These are phyloP conservation scores for Oncorhynchus gorbuscha DNA, from an alignment of 2,113 vertebrate species.

Conservation along the genomic window DNA sequence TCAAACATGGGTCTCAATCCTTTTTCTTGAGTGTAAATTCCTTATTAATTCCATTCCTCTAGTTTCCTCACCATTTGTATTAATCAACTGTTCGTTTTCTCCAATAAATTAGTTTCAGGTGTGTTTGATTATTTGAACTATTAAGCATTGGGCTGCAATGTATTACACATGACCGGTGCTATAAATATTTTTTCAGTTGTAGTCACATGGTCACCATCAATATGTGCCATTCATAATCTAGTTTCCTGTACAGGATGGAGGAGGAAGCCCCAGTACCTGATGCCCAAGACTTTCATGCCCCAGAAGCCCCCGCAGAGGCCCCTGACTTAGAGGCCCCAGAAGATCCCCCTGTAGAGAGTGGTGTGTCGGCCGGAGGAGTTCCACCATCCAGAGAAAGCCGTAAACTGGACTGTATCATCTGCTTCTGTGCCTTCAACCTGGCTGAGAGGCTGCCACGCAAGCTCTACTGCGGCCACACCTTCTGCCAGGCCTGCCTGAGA, in stretches of 20 bases:
- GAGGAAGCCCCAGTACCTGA: background rate
- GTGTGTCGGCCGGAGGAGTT: constrained; percentile 16
- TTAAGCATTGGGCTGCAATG: no score
- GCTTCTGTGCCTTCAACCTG: constrained; percentile 80
- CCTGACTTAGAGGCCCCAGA: background rate
- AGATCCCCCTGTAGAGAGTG: constrained; percentile 16
- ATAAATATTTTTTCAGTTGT: no score
- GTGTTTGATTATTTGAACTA: no score
- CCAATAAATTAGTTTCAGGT: background rate
- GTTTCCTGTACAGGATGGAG: constrained; percentile 1
- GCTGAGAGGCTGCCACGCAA: constrained; percentile 69
- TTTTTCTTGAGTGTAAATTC: background rate
- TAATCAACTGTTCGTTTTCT: no score
- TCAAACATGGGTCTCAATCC: background rate
- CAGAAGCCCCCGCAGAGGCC: background rate
- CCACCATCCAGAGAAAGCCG: constrained; percentile 41
- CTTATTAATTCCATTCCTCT: background rate
- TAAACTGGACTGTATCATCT: constrained; percentile 77
- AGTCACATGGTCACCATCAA: no score
- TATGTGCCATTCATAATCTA: background rate
- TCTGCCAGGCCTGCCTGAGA: constrained; percentile 82
- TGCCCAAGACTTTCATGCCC: background rate
- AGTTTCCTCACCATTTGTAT: no score
- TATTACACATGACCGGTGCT: no score
- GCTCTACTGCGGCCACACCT: constrained; percentile 83